These are phyloP conservation scores for Alligator mississippiensis DNA, from an alignment of 2,113 vertebrate genomes.

Conservation along the genomic window DNA sequence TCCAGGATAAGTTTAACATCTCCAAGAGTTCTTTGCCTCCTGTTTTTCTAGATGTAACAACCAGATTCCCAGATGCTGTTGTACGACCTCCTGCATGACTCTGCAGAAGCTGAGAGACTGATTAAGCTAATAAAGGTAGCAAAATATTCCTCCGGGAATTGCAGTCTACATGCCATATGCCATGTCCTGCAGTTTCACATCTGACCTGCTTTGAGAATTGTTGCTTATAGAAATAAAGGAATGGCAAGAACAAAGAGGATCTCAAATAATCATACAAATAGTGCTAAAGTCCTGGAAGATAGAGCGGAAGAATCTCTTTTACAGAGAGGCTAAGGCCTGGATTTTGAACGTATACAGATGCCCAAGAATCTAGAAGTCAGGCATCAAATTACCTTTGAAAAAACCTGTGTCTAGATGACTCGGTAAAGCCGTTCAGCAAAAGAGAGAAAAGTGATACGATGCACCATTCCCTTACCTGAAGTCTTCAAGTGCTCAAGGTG, in stretches of 20 bases:
- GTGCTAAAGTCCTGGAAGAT: background rate
- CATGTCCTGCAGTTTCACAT: background rate
- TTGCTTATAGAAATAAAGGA: background rate
- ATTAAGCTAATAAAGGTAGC: constrained; percentile 13
- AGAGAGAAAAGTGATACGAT: background rate
- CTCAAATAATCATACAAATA: background rate
- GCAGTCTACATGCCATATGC: background rate
- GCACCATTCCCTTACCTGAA: background rate
- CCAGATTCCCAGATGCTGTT: background rate
- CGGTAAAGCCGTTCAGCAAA: background rate
- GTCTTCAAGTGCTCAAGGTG: background rate
- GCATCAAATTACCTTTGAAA: too few relatives aligned
- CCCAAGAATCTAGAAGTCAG: too few relatives aligned
- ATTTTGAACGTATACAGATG: too few relatives aligned
- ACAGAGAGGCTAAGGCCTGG: background rate
- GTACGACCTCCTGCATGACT: background rate
- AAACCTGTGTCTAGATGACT: background rate
- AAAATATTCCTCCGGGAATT: constrained; percentile 18
- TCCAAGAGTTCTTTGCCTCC: constrained; percentile 24
- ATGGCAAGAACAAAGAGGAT: background rate
- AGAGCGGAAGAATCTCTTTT: background rate
- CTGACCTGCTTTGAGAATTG: background rate
- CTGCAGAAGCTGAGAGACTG: constrained; percentile 1
- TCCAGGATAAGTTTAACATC: background rate
- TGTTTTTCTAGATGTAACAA: constrained; percentile 19